phyloP scores from a whole-genome alignment of 2,797 vertebrate genomes.

The Leucoraja ocellata region DNA sequence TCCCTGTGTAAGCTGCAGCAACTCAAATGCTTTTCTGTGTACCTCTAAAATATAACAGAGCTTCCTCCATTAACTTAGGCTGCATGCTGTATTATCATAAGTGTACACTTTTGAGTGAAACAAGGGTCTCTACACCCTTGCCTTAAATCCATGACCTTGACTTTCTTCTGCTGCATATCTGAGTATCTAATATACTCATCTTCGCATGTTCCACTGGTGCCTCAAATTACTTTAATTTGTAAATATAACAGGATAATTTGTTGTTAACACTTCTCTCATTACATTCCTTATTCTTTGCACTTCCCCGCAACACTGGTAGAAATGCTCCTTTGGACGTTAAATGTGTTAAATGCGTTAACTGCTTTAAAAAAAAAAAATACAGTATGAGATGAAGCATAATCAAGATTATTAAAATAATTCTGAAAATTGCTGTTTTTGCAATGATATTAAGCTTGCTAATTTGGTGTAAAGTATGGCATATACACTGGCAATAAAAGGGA shows the following conservation, averaged over 20 bases:
- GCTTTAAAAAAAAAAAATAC: not conserved
- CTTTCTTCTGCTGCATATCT: not conserved
- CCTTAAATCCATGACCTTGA: too few species aligned
- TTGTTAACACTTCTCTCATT: not conserved
- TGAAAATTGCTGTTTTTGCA: not conserved
- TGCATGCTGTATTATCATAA: too few species aligned
- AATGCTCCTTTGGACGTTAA: not conserved
- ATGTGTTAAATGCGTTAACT: not conserved
- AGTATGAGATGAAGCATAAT: not conserved
- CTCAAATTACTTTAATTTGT: not conserved
- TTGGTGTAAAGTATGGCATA: not conserved
- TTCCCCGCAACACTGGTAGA: not conserved
- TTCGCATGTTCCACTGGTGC: not conserved
- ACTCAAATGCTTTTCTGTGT: too few species aligned
- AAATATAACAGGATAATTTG: not conserved
- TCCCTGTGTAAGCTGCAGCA: too few species aligned
- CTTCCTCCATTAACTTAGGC: too few species aligned
- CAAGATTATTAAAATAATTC: not conserved
- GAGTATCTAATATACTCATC: not conserved
- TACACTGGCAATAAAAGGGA: not conserved
- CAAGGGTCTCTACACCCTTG: too few species aligned
- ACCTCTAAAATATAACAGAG: too few species aligned
- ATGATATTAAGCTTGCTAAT: not conserved
- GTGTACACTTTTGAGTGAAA: too few species aligned
- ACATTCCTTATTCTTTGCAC: not conserved